These are phyloP conservation scores for Chloroceryle amazona DNA, from an alignment of 2,797 vertebrate genomes.

Conservation along the genomic window DNA sequence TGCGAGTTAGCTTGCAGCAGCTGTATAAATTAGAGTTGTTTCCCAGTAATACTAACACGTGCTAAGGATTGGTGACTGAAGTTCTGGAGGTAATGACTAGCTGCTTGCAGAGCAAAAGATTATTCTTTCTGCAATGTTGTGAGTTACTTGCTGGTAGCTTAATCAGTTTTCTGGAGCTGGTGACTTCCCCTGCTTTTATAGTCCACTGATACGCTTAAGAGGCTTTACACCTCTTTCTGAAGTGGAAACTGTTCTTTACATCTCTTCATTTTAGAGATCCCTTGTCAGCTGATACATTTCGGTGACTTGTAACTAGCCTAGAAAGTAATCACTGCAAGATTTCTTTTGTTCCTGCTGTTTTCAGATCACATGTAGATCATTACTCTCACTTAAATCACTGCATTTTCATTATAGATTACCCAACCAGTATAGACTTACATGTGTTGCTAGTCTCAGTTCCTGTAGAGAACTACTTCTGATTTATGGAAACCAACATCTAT, in stretches of 20 bases:
- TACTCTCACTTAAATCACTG: neutral
- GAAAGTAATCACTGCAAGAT: neutral
- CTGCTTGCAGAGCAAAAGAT: neutral
- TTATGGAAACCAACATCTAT: neutral
- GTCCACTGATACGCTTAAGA: accelerated
- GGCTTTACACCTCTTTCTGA: neutral
- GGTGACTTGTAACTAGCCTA: neutral
- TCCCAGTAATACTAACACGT: neutral
- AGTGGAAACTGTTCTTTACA: neutral
- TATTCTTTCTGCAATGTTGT: neutral
- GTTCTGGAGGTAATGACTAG: neutral
- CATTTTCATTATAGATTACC: neutral
- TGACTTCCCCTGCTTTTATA: neutral
- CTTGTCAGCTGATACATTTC: neutral
- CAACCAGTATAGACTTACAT: neutral
- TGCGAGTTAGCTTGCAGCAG: neutral
- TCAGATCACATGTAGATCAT: neutral
- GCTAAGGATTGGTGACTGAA: neutral
- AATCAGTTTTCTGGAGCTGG: neutral
- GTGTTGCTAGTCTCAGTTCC: neutral
- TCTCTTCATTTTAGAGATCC: neutral
- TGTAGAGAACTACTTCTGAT: neutral
- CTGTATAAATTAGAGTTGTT: neutral
- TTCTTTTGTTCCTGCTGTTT: neutral
- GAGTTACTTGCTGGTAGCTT: neutral